Base-by-base conservation (phyloP, 2,888 invertebrate species). In the Allophyes oxyacanthae region DNA sequence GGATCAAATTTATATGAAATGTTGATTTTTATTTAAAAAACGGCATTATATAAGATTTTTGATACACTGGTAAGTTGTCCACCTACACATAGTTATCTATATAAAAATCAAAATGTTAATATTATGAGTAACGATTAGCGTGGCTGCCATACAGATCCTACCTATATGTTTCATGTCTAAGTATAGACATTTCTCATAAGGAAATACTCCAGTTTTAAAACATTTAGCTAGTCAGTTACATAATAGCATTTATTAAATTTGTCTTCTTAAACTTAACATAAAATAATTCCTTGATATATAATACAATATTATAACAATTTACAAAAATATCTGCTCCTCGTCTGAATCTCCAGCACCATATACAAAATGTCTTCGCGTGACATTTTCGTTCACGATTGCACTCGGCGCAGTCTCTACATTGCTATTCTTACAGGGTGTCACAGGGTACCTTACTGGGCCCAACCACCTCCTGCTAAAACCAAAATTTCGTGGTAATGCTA, bases 281-380 rank as follows among this genome's bases (percentile, higher is more conserved):
- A 20, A 63, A 65, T 71, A 76, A 46, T 51, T 59, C 28, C 13
- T 66, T 20, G 59, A 53, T 40, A 53, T 9, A 56, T 30, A 32
- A 43, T 46, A 52, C 11, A 66, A 64, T 72, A 57, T 63, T 55
- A 53, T 56, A 68, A 61, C 40, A 59, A 55, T 79, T 66, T 89
- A 95, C 85, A 95, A 95, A 93, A 95, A 95, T 86, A 96, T 95
- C 86, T 95, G 95, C 83, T 95, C 95, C 78, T 95, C 95, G 79
- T 95, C 95, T 0, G 95, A 95, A 74, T 92, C 91, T 74, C 92
- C 90, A 81, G 89, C 91, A 81, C 94, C 94, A 75, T 94, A 94
- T 15, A 93, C 83, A 64, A 94, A 91, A 84, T 92, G 92, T 84
- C 87, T 88, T 64, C 86, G 86, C 20, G 89, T 84, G 46, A 92